phyloP scores from a whole-genome alignment of 2,888 invertebrate species.

The Cantharis nigra region DNA sequence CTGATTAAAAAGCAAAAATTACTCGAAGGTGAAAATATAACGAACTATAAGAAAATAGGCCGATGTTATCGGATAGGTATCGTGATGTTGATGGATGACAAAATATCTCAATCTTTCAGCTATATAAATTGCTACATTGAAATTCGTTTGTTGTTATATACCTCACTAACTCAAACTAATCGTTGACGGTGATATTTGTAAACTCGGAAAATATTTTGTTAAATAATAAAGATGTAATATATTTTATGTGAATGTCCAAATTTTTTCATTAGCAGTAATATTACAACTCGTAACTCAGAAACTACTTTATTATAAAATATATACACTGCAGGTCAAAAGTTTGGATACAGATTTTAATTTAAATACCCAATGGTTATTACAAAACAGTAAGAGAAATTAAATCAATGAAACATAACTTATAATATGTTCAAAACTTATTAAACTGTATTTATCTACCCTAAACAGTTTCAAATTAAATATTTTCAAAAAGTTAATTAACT shows the following conservation, averaged over 20 bases:
- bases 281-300: too few species aligned
- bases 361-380: too few species aligned
- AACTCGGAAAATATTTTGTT: background rate
- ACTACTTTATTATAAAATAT: too few species aligned
- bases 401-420: too few species aligned
- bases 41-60: conserved; percentile 1
- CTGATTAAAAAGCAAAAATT: background rate
- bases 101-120: conserved; percentile 17
- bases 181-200: background rate
- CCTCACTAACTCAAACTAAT: background rate
- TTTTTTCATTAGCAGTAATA: background rate
- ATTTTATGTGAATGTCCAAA: background rate
- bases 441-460: too few species aligned
- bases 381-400: too few species aligned
- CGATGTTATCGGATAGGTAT: conserved; percentile 6
- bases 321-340: too few species aligned
- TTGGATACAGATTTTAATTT: too few species aligned
- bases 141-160: conserved; percentile 2
- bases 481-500: too few species aligned
- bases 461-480: too few species aligned
- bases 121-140: conserved; percentile 12
- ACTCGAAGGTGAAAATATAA: background rate
- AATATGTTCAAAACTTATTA: too few species aligned
- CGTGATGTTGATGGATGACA: conserved; percentile 14
- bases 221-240: background rate